A percentile compares a stretch with the other conserved stretches of the same genome.
phyloP scores from a whole-genome alignment of 2,888 invertebrate species.

The Hyalella azteca region DNA sequence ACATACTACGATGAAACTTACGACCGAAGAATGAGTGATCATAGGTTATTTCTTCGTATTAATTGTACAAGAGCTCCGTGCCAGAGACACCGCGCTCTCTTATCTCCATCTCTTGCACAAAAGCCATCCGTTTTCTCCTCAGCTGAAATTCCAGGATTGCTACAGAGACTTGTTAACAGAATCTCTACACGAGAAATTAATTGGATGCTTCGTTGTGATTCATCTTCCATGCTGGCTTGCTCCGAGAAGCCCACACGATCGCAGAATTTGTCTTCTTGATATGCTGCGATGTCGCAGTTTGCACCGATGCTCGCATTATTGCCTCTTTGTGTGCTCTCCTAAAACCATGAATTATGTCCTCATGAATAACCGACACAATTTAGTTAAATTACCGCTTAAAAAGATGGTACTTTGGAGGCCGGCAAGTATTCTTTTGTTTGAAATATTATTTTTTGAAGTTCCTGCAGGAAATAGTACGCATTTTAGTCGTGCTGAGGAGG shows the following conservation, averaged over 20 bases:
- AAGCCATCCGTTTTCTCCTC: not conserved
- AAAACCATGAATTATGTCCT: too few species aligned
- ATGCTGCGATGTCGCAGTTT: not conserved
- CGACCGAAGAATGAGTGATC: too few species aligned
- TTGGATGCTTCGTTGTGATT: slow-evolving; percentile 13
- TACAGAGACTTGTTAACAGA: slow-evolving; percentile 8
- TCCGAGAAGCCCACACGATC: not conserved
- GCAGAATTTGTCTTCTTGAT: slow-evolving; percentile 5
- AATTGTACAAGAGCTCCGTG: too few species aligned
- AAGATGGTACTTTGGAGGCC: not conserved
- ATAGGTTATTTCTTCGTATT: too few species aligned
- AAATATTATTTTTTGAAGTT: too few species aligned
- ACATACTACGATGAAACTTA: too few species aligned
- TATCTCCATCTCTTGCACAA: too few species aligned
- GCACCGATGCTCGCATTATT: not conserved
- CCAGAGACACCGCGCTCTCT: too few species aligned
- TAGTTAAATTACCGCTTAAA: not conserved
- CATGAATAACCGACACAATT: not conserved
- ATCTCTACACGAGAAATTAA: not conserved
- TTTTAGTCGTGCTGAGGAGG: too few species aligned
- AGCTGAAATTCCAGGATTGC: not conserved
- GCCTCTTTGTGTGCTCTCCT: too few species aligned
- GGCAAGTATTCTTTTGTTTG: not conserved
- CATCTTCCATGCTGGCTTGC: not conserved
- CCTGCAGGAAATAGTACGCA: too few species aligned